Conservation (phyloP, 2,888 invertebrate genomes). For the Eurois occulta region DNA sequence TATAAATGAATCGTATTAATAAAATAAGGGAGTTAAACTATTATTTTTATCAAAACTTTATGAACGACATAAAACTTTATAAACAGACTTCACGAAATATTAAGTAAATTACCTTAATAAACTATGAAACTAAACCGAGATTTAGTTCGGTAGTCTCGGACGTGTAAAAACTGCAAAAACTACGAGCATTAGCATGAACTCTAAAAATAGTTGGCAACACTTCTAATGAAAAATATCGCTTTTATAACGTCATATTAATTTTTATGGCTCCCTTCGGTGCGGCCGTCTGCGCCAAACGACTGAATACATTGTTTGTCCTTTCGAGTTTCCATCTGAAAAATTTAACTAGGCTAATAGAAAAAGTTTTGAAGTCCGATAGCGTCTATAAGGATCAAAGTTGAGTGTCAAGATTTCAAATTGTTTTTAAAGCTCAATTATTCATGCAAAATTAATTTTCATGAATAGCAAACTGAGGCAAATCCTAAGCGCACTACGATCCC, state of each 20-base stretch:
- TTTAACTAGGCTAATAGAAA: slow-evolving; percentile 50
- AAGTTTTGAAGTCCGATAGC: slow-evolving; percentile 40
- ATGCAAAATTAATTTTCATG: not conserved
- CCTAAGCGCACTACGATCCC: no score
- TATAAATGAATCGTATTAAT: not conserved
- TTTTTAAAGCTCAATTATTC: not conserved
- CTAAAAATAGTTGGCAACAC: slow-evolving; percentile 54
- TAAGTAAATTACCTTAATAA: slow-evolving; percentile 8
- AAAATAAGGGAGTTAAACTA: not conserved
- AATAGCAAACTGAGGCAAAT: not conserved
- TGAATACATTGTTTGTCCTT: slow-evolving; percentile 62
- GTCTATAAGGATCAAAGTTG: slow-evolving; percentile 1
- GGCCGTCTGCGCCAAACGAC: slow-evolving; percentile 45
- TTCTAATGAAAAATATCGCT: slow-evolving; percentile 59
- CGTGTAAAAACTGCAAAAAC: slow-evolving; percentile 28
- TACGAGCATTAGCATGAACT: slow-evolving; percentile 46
- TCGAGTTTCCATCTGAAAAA: slow-evolving; percentile 34
- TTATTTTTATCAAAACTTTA: not conserved
- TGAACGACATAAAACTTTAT: not conserved
- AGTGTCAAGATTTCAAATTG: slow-evolving; percentile 6
- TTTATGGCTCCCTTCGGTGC: slow-evolving; percentile 47
- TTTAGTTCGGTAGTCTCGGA: no score
- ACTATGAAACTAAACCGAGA: not conserved
- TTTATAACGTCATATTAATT: slow-evolving; percentile 56
- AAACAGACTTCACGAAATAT: not conserved